Evolutionary conservation across 2,888 invertebrate genomes (phyloP).

Genomic region (Ommatoiulus sabulosus): DNA sequence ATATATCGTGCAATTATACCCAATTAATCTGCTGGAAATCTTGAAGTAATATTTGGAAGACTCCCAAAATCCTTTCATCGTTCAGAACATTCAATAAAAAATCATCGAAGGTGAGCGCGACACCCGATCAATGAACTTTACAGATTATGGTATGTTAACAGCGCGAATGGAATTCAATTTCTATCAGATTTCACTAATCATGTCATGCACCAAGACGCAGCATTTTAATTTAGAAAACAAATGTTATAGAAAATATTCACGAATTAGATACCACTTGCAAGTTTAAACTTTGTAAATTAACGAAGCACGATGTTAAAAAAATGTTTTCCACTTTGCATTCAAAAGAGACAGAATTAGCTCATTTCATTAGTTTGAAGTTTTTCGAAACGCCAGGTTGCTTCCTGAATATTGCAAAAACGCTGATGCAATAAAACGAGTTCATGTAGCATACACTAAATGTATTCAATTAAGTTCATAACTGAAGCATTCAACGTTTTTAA

Average conservation of each 20-base stretch:
- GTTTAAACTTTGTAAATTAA: conserved; percentile 15
- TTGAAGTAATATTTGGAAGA: not conserved
- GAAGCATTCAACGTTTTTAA: not conserved
- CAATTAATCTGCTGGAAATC: not conserved
- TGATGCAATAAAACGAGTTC: conserved; percentile 22
- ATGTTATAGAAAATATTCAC: not conserved
- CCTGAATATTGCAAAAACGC: not conserved
- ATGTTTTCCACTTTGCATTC: not conserved
- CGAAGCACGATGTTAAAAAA: conserved; percentile 2
- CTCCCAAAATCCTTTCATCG: not conserved
- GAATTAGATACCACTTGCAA: conserved; percentile 13
- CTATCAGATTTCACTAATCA: not conserved
- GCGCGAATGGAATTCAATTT: not conserved
- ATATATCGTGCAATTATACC: not conserved
- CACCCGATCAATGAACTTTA: conserved; percentile 19
- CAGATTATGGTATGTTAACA: not conserved
- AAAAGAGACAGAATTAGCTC: not conserved
- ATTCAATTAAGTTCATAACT: conserved; percentile 13
- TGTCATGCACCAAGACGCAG: not conserved
- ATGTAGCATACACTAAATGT: not conserved
- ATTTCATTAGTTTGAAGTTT: not conserved
- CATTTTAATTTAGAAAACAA: not conserved
- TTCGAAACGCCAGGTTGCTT: not conserved
- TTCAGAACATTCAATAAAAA: not conserved
- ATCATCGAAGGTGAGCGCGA: not conserved